These are phyloP conservation scores for Apis florea DNA, from an alignment of 1,140 invertebrate genomes.

Conservation along the genomic window DNA sequence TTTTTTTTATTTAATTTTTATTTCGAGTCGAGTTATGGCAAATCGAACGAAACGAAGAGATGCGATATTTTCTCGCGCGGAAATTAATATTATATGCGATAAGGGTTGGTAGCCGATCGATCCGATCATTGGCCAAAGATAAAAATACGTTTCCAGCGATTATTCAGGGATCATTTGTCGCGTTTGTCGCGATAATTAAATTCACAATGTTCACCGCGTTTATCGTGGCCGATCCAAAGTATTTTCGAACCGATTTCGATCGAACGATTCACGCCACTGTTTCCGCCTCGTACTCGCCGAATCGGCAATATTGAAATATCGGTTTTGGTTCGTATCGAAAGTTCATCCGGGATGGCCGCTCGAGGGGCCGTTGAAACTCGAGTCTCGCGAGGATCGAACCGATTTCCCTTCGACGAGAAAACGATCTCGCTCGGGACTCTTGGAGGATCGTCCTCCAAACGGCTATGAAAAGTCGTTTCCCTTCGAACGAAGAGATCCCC, in stretches of 20 bases:
- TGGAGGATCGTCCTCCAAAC: background rate
- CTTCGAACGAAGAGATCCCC: background rate
- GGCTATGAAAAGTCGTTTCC: background rate
- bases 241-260: conserved; percentile 1
- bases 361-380: background rate
- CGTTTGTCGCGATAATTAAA: conserved; percentile 25
- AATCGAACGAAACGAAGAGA: background rate
- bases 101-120: background rate
- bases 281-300: conserved; percentile 15
- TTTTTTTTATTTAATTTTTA: too few relatives aligned
- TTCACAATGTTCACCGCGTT: background rate
- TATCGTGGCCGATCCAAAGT: background rate
- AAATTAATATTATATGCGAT: conserved; percentile 15
- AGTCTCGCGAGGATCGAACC: background rate
- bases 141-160: conserved; percentile 16
- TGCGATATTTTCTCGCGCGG: background rate
- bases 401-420: background rate
- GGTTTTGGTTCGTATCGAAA: conserved; percentile 12
- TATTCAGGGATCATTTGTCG: conserved; percentile 24
- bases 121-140: background rate
- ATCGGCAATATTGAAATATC: conserved; percentile 16
- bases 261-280: background rate
- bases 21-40: too few relatives aligned
- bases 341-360: background rate
- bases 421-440: background rate